Evolutionary conservation across 1,140 invertebrate genomes (phyloP).

Genomic region (Drosophila nebulosa): DNA sequence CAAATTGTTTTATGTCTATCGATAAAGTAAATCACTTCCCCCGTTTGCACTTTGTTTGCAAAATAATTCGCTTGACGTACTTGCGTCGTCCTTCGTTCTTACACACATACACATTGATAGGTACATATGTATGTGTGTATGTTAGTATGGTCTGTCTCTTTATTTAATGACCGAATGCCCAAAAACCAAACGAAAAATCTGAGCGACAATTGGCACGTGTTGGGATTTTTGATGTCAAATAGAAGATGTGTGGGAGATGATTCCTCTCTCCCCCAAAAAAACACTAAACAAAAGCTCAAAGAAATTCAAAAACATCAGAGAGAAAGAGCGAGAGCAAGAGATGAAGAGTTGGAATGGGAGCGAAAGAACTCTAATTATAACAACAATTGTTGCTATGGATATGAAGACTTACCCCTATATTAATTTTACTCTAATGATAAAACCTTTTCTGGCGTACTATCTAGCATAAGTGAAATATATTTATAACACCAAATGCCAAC

Average conservation of each 20-base stretch:
- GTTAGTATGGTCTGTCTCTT: slow-evolving; percentile 18
- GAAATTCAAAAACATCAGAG: not conserved
- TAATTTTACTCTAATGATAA: not conserved
- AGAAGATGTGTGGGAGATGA: not conserved
- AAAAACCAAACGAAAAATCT: slow-evolving; percentile 22
- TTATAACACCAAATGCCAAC: too few relatives aligned
- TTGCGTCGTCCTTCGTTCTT: slow-evolving; percentile 28
- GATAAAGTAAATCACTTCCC: slow-evolving; percentile 69
- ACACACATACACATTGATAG: slow-evolving; percentile 7
- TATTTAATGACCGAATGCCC: slow-evolving; percentile 46
- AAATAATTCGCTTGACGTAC: slow-evolving; percentile 50
- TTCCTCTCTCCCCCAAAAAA: too few relatives aligned
- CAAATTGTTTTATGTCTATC: slow-evolving; percentile 73
- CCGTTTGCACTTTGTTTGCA: slow-evolving; percentile 46
- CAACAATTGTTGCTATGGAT: not conserved
- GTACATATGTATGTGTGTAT: not conserved
- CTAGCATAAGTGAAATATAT: too few relatives aligned
- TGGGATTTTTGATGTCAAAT: slow-evolving; percentile 30
- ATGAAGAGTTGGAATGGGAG: not conserved
- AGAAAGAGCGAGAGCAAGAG: not conserved
- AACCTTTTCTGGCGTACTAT: not conserved
- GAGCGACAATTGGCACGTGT: slow-evolving; percentile 49
- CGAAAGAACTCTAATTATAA: not conserved
- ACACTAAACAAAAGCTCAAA: not conserved
- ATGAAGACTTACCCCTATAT: not conserved